phyloP scores from a whole-genome alignment of 2,113 vertebrate genomes.

The Equus quagga region DNA sequence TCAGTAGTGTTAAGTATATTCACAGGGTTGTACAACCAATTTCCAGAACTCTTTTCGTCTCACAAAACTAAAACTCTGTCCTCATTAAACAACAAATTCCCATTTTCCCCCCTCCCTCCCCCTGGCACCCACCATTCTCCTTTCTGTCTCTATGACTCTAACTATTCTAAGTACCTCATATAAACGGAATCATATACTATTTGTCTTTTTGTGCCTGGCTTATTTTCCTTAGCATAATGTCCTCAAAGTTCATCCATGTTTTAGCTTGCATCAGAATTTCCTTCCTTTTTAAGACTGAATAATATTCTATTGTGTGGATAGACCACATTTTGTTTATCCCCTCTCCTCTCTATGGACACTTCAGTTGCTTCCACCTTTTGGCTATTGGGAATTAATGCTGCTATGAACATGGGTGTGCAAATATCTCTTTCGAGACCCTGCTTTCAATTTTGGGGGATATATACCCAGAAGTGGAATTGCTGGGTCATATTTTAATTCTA shows the following conservation, averaged over 20 bases:
- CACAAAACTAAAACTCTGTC: neutral
- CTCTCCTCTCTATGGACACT: neutral
- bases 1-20: neutral
- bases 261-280: neutral
- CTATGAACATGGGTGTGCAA: neutral
- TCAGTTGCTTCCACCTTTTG: neutral
- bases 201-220: neutral
- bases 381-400: neutral
- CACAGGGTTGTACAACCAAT: neutral
- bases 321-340: neutral
- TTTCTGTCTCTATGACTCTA: neutral
- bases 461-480: neutral
- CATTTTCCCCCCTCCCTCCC: neutral
- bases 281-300: constrained; percentile 5
- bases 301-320: neutral
- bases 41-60: neutral
- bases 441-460: neutral
- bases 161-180: neutral
- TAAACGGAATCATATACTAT: neutral
- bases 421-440: neutral
- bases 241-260: neutral
- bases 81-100: neutral
- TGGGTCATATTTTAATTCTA: neutral
- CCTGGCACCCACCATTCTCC: neutral
- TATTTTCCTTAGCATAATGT: neutral